These are phyloP conservation scores for Chymomyza costata DNA, from an alignment of 1,140 invertebrate species.

Conservation along the genomic window DNA sequence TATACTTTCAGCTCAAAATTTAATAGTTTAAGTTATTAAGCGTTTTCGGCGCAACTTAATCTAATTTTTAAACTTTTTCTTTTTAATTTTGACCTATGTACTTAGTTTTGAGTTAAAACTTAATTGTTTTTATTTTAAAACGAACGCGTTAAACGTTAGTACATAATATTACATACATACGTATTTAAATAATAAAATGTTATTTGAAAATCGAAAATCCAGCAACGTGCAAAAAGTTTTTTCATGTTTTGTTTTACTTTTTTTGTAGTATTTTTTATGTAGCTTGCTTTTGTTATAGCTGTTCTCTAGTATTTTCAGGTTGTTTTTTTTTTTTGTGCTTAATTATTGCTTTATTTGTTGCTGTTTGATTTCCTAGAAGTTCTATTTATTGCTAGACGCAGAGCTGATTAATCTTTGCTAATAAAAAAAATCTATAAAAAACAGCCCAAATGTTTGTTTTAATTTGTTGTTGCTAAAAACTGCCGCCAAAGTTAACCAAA, in stretches of 20 bases:
- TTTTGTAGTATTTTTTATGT: constrained; percentile 15
- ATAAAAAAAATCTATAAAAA: constrained; percentile 32
- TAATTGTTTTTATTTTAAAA: constrained; percentile 35
- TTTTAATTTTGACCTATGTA: constrained; percentile 2
- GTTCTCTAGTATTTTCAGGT: no score
- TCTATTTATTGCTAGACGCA: constrained; percentile 8
- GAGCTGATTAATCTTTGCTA: constrained; percentile 35
- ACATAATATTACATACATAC: constrained; percentile 9
- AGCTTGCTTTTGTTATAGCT: constrained; percentile 4
- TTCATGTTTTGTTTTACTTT: constrained; percentile 16
- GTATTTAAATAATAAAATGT: constrained; percentile 59
- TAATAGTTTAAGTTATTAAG: constrained; percentile 57
- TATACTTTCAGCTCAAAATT: constrained; percentile 74
- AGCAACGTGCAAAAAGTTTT: constrained; percentile 14
- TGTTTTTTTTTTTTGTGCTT: constrained; percentile 11
- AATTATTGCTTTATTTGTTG: constrained; percentile 3
- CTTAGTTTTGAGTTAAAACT: constrained; percentile 25
- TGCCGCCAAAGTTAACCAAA: constrained; percentile 7
- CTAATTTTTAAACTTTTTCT: constrained; percentile 1
- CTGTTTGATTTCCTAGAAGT: neutral
- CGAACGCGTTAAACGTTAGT: constrained; percentile 2
- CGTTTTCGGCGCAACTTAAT: constrained; percentile 25
- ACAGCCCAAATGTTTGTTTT: constrained; percentile 10
- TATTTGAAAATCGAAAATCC: constrained; percentile 33
- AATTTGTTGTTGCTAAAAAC: constrained; percentile 15